Conservation (phyloP, 2,113 vertebrate genomes). For the Alexandromys fortis region DNA sequence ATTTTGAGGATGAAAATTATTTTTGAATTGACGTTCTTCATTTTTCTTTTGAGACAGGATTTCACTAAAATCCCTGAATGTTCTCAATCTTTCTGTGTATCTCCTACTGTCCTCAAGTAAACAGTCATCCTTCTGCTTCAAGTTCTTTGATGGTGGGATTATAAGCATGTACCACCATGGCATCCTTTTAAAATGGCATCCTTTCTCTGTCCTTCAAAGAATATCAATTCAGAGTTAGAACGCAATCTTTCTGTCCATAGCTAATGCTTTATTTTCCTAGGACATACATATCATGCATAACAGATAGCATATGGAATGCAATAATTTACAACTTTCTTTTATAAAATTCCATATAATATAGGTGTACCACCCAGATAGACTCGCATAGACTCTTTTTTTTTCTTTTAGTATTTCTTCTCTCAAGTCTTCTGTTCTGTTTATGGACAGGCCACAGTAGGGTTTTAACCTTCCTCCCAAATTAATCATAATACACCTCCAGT, state of each 20-base stretch:
- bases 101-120: background rate
- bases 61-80: background rate
- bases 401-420: background rate
- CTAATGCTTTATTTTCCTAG: background rate
- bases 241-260: background rate
- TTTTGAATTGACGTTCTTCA: background rate
- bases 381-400: background rate
- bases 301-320: background rate
- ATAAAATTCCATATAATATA: background rate
- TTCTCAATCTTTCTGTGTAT: background rate
- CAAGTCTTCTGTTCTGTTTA: background rate
- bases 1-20: background rate
- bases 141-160: background rate
- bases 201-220: no score
- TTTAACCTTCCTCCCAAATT: background rate
- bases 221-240: background rate
- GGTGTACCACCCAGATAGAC: background rate
- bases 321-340: background rate
- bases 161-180: background rate
- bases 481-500: background rate
- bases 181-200: background rate
- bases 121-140: background rate
- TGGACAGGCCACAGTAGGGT: background rate
- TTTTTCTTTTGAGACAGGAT: background rate
- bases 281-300: no score